These are phyloP conservation scores for Epistrophe eligans DNA, from an alignment of 2,888 invertebrate species.

Conservation along the genomic window DNA sequence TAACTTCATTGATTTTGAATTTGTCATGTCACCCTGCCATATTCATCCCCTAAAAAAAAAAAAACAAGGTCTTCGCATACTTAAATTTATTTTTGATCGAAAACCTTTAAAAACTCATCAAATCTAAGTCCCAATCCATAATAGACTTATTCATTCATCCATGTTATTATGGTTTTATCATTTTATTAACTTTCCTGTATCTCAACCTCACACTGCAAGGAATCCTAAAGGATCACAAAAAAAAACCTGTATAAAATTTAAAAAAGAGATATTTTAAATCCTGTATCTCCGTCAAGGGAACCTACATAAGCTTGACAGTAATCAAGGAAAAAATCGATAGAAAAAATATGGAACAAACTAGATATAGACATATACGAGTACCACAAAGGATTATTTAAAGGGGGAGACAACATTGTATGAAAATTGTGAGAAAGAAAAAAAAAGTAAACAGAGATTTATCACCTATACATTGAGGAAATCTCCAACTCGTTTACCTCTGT, in stretches of 20 bases:
- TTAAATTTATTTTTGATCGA: slow-evolving; percentile 51
- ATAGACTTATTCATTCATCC: slow-evolving; percentile 62
- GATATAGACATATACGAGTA: slow-evolving; percentile 20
- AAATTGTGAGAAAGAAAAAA: neutral
- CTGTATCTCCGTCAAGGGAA: neutral
- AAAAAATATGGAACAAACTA: slow-evolving; percentile 47
- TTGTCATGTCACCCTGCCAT: neutral
- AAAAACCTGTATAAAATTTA: slow-evolving; percentile 8
- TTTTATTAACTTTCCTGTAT: slow-evolving; percentile 46
- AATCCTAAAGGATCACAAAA: slow-evolving; percentile 8
- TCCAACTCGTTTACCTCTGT: slow-evolving; percentile 2
- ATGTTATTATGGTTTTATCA: slow-evolving; percentile 63
- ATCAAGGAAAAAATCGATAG: slow-evolving; percentile 67
- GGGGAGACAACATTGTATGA: slow-evolving; percentile 15
- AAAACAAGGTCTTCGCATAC: neutral
- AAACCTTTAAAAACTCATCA: slow-evolving; percentile 66
- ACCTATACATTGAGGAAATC: slow-evolving; percentile 48
- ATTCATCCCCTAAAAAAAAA: neutral
- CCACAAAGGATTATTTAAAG: slow-evolving; percentile 48
- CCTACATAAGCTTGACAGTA: slow-evolving; percentile 67
- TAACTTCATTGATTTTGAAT: slow-evolving; percentile 31
- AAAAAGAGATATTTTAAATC: slow-evolving; percentile 53
- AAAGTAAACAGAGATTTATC: slow-evolving; percentile 61
- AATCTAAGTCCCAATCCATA: slow-evolving; percentile 51
- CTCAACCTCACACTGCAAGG: neutral